These are phyloP conservation scores for Tenualosa thibaudeaui DNA, from an alignment of 2,797 vertebrate species.

Conservation along the genomic window DNA sequence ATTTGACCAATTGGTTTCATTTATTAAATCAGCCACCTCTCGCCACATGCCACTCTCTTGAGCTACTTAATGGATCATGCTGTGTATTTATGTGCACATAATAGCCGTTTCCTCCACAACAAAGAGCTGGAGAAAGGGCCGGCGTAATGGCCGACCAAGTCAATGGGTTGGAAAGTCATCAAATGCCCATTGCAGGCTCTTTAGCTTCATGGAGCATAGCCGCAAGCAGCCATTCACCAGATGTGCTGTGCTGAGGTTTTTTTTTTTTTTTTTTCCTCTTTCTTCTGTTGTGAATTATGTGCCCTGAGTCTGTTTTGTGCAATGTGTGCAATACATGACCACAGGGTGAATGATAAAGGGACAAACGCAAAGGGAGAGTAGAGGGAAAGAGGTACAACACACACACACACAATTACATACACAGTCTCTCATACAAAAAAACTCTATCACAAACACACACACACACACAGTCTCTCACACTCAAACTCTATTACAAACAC, in stretches of 20 bases:
- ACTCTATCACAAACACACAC: too few relatives aligned
- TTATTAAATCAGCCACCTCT: constrained; percentile 40
- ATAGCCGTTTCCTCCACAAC: constrained; percentile 23
- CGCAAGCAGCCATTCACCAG: background rate
- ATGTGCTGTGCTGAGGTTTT: background rate
- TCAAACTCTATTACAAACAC: background rate
- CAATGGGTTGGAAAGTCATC: constrained; percentile 47
- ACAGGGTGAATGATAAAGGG: too few relatives aligned
- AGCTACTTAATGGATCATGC: constrained; percentile 33
- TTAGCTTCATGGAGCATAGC: background rate
- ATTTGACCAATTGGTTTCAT: constrained; percentile 33
- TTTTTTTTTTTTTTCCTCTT: background rate
- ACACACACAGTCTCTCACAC: too few relatives aligned
- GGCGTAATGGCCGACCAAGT: constrained; percentile 37
- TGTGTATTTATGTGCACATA: constrained; percentile 25
- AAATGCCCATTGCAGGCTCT: constrained; percentile 20
- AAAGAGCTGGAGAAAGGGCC: constrained; percentile 25
- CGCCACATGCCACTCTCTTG: constrained; percentile 6
- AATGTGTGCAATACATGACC: background rate
- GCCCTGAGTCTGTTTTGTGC: background rate
- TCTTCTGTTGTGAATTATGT: constrained; percentile 21
- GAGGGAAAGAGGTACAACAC: background rate
- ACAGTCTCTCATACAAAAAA: background rate
- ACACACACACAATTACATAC: background rate
- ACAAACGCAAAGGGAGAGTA: too few relatives aligned